Base-by-base conservation (phyloP, 2,888 invertebrate genomes). In the Phragmatobia fuliginosa region DNA sequence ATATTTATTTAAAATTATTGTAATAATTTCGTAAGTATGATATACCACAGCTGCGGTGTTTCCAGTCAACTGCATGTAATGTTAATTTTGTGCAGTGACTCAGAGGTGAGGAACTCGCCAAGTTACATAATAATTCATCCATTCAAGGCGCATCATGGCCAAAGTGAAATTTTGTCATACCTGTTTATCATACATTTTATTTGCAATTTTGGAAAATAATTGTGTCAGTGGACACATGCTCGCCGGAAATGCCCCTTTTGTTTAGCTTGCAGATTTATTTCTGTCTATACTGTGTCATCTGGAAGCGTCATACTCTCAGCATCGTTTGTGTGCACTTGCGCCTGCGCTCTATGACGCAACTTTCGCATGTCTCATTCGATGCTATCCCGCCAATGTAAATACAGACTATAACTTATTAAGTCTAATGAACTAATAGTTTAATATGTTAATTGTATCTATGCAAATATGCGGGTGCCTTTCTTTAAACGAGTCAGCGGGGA, bases 181-280 rank as follows among this genome's bases (percentile, higher is more conserved):
- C 4, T 61, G 18, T 61, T 18, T 38, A 62, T 45, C 31, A 49
- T 25, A 62, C 16, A 62, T 62, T 41, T 31, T 45, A 65, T 63
- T 60, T 75, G 77, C 64, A 77, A 74, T 74, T 83, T 86, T 81
- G 77, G 85, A 81, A 79, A 85, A 90, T 81, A 88, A 92, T 91
- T 93, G 88, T 91, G 92, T 90, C 91, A 91, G 88, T 82, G 79
- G 83, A 84, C 87, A 90, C 88, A 88, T 90, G 90, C 83, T 85
- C 90, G 89, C 89, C 94, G 94, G 94, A 94, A 94, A 94, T 91
- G 88, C 91, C 90, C 80, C 88, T 88, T 92, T 92, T 94, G 93
- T 94, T 94, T 94, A 91, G 91, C 82, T 91, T 93, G 92, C 93
- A 89, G 85, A 93, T 91, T 94, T 95, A 95, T 95, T 94, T 94